Evolutionary conservation across 2,888 invertebrate genomes (phyloP).

Genomic region (Antheraea yamamai): DNA sequence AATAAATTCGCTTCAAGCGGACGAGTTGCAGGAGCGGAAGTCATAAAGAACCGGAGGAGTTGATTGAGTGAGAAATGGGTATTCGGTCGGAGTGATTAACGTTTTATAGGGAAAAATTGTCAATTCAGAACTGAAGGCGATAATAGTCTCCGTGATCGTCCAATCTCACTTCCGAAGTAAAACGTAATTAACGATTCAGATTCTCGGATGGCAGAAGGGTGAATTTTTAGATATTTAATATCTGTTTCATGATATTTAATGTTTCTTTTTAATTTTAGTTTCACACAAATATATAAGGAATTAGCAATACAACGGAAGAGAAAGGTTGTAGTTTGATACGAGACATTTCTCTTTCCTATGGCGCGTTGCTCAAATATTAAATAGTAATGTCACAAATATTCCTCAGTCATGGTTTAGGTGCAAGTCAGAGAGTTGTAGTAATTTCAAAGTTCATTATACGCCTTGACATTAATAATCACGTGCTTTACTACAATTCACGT

Average conservation of each 20-base stretch:
- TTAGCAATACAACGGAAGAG: no score
- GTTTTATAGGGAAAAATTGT: slow-evolving; percentile 68
- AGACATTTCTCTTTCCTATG: no score
- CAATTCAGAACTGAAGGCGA: slow-evolving; percentile 29
- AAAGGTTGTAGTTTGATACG: no score
- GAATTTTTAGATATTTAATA: slow-evolving; percentile 4
- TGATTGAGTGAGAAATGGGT: slow-evolving; percentile 50
- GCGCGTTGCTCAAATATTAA: no score
- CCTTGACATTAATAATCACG: no score
- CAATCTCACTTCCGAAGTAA: slow-evolving; percentile 35
- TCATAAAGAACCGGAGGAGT: slow-evolving; percentile 47
- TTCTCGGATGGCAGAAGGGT: slow-evolving; percentile 33
- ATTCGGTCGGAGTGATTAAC: slow-evolving; percentile 44
- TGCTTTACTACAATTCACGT: no score
- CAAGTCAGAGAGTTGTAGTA: no score
- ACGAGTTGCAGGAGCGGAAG: slow-evolving; percentile 47
- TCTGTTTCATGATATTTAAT: background rate
- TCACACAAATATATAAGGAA: no score
- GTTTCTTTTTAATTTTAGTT: no score
- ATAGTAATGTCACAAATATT: no score
- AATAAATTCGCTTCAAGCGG: slow-evolving; percentile 53
- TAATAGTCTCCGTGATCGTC: slow-evolving; percentile 14
- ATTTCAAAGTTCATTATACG: no score
- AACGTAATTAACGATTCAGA: slow-evolving; percentile 55
- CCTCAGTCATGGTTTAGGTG: no score